Evolutionary conservation across 2,888 invertebrate genomes (phyloP), one percentile per base, ranked within the genome.

Genomic region (Acanthosepion pharaonis): DNA sequence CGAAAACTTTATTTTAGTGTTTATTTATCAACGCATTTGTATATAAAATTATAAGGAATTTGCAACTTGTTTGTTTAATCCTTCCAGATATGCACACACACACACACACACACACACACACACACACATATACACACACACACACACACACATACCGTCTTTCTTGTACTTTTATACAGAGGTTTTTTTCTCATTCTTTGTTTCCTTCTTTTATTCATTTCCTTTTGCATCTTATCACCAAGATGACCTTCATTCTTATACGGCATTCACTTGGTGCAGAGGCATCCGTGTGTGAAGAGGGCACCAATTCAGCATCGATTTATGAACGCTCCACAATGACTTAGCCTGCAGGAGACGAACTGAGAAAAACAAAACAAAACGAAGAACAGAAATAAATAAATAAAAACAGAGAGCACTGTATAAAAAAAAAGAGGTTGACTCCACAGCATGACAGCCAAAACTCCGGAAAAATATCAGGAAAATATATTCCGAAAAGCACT

Each of bases 171-270:
- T 28, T 78, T 33, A 33, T 78, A 78, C n/a, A n/a, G 28, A 78
- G 15, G 15, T 33, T 78, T 78, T 78, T n/a, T 78, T 78, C 18
- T 33, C 11, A 15, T 15, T n/a, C 5, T 33, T n/a, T 78, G 5
- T n/a, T 33, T 33, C 20, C 78, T 28, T 28, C 33, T 78, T 78
- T 78, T 78, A 78, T 78, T 78, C 11, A n/a, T 78, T 78, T 78
- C 9, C n/a, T 78, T 33, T 78, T n/a, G 4, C 33, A n/a, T n/a
- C n/a, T n/a, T 78, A 9, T n/a, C 78, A n/a, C n/a, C 33, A 78
- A 78, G n/a, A 78, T 78, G 78, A 78, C n/a, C 78, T 78, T 78
- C 78, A 78, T 78, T 78, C 78, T 78, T 78, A 78, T 78, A 78
- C 78, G 33, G 78, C n/a, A n/a, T 78, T 33, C n/a, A 33, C 33